Evolutionary conservation across 1,140 invertebrate species (phyloP).

Genomic region (Aphidius ervi): DNA sequence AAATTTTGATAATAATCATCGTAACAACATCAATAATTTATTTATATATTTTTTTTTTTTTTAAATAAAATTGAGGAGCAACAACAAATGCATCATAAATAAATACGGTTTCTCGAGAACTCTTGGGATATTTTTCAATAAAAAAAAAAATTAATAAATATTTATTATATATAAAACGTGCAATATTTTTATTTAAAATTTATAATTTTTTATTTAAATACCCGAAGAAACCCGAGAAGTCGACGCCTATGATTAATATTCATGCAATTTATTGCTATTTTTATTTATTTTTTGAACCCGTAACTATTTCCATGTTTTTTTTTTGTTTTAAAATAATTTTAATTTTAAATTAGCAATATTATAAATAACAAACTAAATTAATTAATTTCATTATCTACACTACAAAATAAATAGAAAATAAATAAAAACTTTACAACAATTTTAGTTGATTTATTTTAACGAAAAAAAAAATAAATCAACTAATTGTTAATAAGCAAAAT

Average conservation of each 20-base stretch:
- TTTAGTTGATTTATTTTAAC: background rate
- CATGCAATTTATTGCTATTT: slow-evolving; percentile 19
- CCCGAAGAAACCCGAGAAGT: slow-evolving; percentile 11
- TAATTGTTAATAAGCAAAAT: background rate
- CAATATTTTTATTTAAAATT: background rate
- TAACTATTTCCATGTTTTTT: too few relatives aligned
- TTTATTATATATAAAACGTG: slow-evolving; percentile 1
- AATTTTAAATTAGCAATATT: slow-evolving; percentile 1
- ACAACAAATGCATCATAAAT: too few relatives aligned
- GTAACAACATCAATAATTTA: too few relatives aligned
- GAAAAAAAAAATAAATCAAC: background rate
- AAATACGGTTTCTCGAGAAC: too few relatives aligned
- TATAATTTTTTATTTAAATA: background rate
- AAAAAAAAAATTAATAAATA: background rate
- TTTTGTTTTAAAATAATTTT: too few relatives aligned
- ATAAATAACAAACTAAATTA: slow-evolving; percentile 3
- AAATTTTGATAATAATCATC: too few relatives aligned
- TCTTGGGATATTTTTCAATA: too few relatives aligned
- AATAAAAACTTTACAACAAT: background rate
- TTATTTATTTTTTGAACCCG: slow-evolving; percentile 1
- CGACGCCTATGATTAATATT: slow-evolving; percentile 22
- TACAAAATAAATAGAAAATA: background rate
- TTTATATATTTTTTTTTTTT: too few relatives aligned
- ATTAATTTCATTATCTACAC: background rate
- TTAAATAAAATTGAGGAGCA: too few relatives aligned